These are phyloP conservation scores for Rotaria socialis DNA, from an alignment of 2,888 invertebrate genomes.

Conservation along the genomic window DNA sequence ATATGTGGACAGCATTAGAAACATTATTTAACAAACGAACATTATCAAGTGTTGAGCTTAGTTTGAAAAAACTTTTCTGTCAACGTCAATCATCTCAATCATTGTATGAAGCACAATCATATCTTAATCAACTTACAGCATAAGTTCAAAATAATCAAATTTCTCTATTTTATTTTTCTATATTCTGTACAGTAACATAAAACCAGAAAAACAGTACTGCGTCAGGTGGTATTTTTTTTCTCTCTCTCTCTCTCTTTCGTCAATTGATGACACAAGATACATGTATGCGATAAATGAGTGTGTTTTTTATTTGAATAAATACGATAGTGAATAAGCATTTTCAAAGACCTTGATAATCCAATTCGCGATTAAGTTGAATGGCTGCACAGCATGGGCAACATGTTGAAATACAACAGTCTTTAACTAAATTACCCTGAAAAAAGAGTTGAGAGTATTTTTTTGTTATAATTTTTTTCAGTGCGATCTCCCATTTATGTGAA, in stretches of 20 bases:
- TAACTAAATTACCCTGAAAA: neutral
- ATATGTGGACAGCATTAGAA: conserved; percentile 28
- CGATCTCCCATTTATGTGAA: too few relatives aligned
- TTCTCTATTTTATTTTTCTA: neutral
- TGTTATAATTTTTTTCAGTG: too few relatives aligned
- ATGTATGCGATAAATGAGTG: too few relatives aligned
- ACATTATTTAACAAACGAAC: conserved; percentile 11
- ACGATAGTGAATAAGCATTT: neutral
- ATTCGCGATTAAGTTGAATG: neutral
- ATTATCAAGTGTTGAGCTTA: conserved; percentile 21
- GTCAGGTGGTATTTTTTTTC: too few relatives aligned
- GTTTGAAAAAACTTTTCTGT: neutral
- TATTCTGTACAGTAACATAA: neutral
- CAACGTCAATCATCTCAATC: conserved; percentile 16
- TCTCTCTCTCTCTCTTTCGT: too few relatives aligned
- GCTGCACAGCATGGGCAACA: neutral
- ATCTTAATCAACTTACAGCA: neutral
- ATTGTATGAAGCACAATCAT: conserved; percentile 22
- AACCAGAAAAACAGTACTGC: neutral
- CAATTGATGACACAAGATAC: too few relatives aligned
- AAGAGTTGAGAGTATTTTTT: neutral
- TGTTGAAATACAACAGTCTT: conserved; percentile 19
- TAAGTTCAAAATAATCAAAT: neutral
- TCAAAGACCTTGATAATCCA: conserved; percentile 10
- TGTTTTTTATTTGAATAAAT: neutral